A percentile compares a stretch with the other conserved stretches of the same genome.
phyloP scores from a whole-genome alignment of 2,113 vertebrate species.

The Coreoperca whiteheadi region DNA sequence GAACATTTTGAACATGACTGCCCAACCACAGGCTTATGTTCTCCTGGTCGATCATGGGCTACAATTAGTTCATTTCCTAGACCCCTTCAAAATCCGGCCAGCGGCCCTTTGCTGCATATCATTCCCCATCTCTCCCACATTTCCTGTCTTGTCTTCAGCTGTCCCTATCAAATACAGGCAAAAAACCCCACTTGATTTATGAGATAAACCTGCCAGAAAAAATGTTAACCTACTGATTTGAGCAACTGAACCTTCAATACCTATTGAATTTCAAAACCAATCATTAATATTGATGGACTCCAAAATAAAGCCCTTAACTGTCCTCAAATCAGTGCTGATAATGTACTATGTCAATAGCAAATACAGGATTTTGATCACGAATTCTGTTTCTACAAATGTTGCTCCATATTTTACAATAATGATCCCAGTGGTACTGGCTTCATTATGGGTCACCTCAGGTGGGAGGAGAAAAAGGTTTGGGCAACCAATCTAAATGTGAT shows the following conservation, averaged over 20 bases:
- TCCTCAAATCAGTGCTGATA: neutral
- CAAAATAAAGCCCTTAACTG: neutral
- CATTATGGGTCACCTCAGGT: neutral
- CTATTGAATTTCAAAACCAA: neutral
- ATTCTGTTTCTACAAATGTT: neutral
- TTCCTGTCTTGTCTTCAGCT: too few relatives aligned
- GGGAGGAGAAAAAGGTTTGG: neutral
- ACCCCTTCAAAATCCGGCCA: neutral
- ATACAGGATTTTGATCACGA: neutral
- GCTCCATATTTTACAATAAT: neutral
- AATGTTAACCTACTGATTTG: neutral
- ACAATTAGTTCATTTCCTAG: neutral
- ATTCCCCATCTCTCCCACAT: too few relatives aligned
- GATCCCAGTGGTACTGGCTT: neutral
- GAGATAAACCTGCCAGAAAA: neutral
- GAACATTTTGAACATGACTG: conserved; percentile 7
- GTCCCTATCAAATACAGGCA: too few relatives aligned
- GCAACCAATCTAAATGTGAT: neutral
- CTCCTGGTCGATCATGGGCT: neutral
- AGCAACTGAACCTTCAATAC: neutral
- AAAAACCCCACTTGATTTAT: neutral
- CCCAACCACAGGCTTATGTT: neutral
- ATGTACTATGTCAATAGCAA: neutral
- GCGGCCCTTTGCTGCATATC: too few relatives aligned
- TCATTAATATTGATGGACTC: neutral